Base-by-base conservation (phyloP, 1,140 invertebrate species). In the Drosophila kikkawai region DNA sequence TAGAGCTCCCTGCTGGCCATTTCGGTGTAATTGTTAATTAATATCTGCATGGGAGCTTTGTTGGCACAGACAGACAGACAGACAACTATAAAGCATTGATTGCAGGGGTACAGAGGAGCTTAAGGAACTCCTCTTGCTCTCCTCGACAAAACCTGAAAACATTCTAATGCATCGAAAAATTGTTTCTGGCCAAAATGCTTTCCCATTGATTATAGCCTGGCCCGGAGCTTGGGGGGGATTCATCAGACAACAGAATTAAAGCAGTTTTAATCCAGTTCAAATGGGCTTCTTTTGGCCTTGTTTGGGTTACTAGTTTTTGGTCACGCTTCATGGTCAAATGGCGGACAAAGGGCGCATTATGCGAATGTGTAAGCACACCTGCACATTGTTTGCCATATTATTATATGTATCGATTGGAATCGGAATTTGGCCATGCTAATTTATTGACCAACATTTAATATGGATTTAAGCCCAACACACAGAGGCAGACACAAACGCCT, bases 21-120 rank as follows among this genome's bases (percentile, higher is more conserved):
- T 87, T 87, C 76, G 64, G 84, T 84, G 84, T 87, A 88, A 87
- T 87, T 87, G 84, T 88, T 87, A 87, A 87, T 87, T 87, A 87
- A 87, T 87, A 82, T 87, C 70, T 74, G 77, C 71, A 80, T 70
- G 80, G 77, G 69, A 29, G 84, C 86, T 79, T 82, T 80, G 63
- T 80, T 66, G 61, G 73, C 37, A 29, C 57, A 42, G 74, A 60
- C 55, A 56, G 44, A 22, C 37, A 39, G 41, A 64, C 17, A 36
- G 36, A 44, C 47, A n/a, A 9, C 11, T 6, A 45, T 57, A 67
- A 66, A 44, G 42, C 50, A 64, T 60, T 55, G 45, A 65, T 60
- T 48, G 42, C 34, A 41, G 45, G 22, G 22, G 26, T 0, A 37
- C 17, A 7, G n/a, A 34, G 50, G 11, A 34, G 50, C 17, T 29